Percentiles rank a stretch among this genome's conserved stretches.
phyloP scores from a whole-genome alignment of 2,113 vertebrate genomes.

The Cinclus cinclus region DNA sequence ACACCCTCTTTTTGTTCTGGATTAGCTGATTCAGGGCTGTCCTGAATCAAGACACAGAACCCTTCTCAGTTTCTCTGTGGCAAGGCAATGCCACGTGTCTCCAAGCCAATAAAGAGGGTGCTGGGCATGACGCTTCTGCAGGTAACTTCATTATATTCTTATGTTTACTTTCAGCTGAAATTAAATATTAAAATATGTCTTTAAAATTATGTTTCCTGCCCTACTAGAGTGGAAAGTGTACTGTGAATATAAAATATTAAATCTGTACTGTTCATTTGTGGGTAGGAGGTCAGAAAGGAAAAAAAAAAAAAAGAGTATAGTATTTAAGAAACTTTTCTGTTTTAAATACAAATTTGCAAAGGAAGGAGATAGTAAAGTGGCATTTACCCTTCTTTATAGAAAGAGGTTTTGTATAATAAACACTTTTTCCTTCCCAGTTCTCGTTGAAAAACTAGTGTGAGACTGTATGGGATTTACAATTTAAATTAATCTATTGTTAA shows the following conservation, averaged over 20 bases:
- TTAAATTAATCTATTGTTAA: neutral
- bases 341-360: neutral
- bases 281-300: neutral
- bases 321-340: neutral
- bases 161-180: constrained; percentile 1
- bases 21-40: neutral
- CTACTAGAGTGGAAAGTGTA: neutral
- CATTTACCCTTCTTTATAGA: neutral
- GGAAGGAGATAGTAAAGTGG: neutral
- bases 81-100: neutral
- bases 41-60: neutral
- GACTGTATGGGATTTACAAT: neutral
- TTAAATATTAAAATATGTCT: constrained; percentile 37
- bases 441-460: neutral
- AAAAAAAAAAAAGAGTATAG: neutral
- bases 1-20: neutral
- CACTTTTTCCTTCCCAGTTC: neutral
- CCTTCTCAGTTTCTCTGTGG: neutral
- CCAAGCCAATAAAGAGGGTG: neutral
- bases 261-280: neutral
- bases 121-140: neutral
- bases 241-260: constrained; percentile 21
- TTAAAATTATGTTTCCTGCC: neutral
- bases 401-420: neutral
- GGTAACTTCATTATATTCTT: neutral